These are phyloP conservation scores for Equus przewalskii DNA, from an alignment of 2,113 vertebrate genomes.

Conservation along the genomic window DNA sequence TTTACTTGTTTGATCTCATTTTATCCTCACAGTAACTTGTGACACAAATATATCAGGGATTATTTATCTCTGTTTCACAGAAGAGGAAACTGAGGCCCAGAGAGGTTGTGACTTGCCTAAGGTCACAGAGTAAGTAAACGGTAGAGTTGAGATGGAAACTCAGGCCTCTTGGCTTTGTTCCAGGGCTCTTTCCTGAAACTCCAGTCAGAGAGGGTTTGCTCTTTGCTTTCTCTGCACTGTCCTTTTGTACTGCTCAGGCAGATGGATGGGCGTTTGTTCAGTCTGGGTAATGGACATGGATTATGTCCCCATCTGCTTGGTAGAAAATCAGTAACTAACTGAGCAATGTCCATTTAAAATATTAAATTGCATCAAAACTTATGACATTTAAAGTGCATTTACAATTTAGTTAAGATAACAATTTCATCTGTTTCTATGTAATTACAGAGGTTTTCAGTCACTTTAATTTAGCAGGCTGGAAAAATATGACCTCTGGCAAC, in stretches of 20 bases:
- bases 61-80: neutral
- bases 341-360: slow-evolving; percentile 76
- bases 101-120: neutral
- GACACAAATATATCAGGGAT: neutral
- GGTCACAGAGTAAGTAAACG: neutral
- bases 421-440: slow-evolving; percentile 86
- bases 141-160: neutral
- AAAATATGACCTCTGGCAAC: slow-evolving; percentile 75
- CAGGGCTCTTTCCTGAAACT: neutral
- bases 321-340: slow-evolving; percentile 45
- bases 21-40: neutral
- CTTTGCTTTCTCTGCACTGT: slow-evolving; percentile 19
- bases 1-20: neutral
- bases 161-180: neutral
- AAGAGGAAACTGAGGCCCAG: neutral
- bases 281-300: slow-evolving; percentile 65
- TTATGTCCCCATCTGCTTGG: slow-evolving; percentile 42
- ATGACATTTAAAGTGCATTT: slow-evolving; percentile 81
- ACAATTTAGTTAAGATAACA: slow-evolving; percentile 87
- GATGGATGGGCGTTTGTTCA: slow-evolving; percentile 73
- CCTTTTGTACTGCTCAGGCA: slow-evolving; percentile 37
- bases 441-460: slow-evolving; percentile 86
- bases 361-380: slow-evolving; percentile 71
- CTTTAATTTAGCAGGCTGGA: slow-evolving; percentile 83
- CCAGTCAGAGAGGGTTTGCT: neutral